Evolutionary conservation across 2,888 invertebrate species (phyloP), one percentile per base, ranked within the genome.

Genomic region (Coleophora flavipennella): DNA sequence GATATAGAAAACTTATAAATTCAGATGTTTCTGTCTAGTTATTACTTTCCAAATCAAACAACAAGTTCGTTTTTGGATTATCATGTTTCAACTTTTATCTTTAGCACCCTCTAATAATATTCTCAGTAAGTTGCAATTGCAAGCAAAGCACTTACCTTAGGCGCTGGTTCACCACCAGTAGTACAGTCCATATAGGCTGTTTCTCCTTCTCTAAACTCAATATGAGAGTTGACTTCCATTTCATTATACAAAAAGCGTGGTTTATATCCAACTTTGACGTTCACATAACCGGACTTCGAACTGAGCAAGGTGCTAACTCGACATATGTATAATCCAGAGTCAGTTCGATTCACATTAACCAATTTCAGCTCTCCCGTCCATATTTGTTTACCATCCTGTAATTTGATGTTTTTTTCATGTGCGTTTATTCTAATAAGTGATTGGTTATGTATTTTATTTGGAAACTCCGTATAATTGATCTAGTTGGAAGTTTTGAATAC

Each of bases 271-370:
- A 76, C 54, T 3, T 32, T 49, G 1, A 77, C 50, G 11, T 44
- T 36, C 1, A 52, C 53, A 27, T 57, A 46, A 1, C 44, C 53
- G 6, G 65, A 56, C 0, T 33, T 35, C 0, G 68, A 52, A 1
- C 33, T 50, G 0, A 9, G 11, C 1, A 56, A 53, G 33, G 51
- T 51, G 39, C 63, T 67, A 0, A 73, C 60, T 10, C 69, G 58
- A 38, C 77, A 77, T 0, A 59, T 64, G 39, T 77, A 77, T 0
- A 58, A 25, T 0, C 73, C 77, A 0, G 58, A 43, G 20, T 76
- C 67, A 1, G 40, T 34, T 6, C 25, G 1, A 29, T 42, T 49
- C 0, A 55, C 55, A 8, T 55, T 50, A 1, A n/a, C 28, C 3
- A 76, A 40, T 2, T 26, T 43, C 1, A 69, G 35, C 32, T 63